A percentile compares a stretch with the other conserved stretches of the same genome.
Evolutionary conservation across 2,113 vertebrate species (phyloP).

Genomic region (Dolichallabes microphthalmus): DNA sequence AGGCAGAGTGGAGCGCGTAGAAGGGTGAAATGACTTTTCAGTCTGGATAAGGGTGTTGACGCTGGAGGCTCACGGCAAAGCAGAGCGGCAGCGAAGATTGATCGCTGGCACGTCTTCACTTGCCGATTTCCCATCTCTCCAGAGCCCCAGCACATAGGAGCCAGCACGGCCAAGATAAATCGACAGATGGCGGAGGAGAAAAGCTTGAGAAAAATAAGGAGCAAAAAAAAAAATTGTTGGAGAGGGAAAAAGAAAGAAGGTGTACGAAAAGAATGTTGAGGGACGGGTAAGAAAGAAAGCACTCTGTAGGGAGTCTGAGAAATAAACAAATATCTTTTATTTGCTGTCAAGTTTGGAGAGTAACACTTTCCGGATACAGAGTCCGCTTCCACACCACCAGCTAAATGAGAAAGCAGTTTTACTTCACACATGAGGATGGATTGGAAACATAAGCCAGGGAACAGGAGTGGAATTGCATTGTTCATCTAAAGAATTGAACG

Average conservation of each 20-base stretch:
- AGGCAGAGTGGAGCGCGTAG: slow-evolving; percentile 34
- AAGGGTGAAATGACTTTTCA: slow-evolving; percentile 41
- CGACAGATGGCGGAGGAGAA: slow-evolving; percentile 56
- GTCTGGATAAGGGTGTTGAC: slow-evolving; percentile 53
- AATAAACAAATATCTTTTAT: slow-evolving; percentile 23
- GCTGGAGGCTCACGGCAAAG: slow-evolving; percentile 49
- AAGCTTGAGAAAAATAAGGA: slow-evolving; percentile 35
- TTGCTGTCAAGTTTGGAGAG: slow-evolving; percentile 17
- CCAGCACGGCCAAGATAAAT: slow-evolving; percentile 47
- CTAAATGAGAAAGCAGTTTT: slow-evolving; percentile 13
- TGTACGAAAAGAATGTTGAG: slow-evolving; percentile 14
- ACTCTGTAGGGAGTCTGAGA: slow-evolving; percentile 23
- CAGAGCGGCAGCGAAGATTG: slow-evolving; percentile 61
- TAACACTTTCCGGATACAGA: background rate
- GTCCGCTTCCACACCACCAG: background rate
- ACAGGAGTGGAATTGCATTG: slow-evolving; percentile 32
- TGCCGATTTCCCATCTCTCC: slow-evolving; percentile 53
- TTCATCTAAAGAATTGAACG: slow-evolving; percentile 38
- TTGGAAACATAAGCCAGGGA: slow-evolving; percentile 30
- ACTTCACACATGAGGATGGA: slow-evolving; percentile 35
- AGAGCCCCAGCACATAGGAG: slow-evolving; percentile 48
- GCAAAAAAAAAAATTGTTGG: slow-evolving; percentile 35
- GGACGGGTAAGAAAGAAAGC: slow-evolving; percentile 23
- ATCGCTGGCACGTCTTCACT: slow-evolving; percentile 63
- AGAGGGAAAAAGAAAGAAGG: slow-evolving; percentile 40